Evolutionary conservation across 1,140 invertebrate genomes (phyloP).

Genomic region (Conopomorpha cramerella): DNA sequence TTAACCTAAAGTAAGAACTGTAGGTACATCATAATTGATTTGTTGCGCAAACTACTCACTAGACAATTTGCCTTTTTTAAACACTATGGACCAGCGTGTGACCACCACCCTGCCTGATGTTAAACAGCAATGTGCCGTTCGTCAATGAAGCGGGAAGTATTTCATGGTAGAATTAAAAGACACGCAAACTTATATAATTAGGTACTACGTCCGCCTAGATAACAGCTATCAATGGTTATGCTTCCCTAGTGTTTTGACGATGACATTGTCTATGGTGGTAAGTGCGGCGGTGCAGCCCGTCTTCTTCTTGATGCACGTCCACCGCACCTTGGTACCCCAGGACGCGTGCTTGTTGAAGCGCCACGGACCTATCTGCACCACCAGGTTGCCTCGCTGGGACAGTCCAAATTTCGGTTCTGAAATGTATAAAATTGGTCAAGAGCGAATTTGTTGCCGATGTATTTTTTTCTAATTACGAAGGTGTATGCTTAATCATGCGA

Average conservation of each 20-base stretch:
- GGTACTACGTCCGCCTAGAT: not conserved
- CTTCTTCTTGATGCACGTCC: slow-evolving; percentile 50
- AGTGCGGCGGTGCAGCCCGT: slow-evolving; percentile 37
- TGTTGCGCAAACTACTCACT: not conserved
- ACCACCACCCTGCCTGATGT: no score
- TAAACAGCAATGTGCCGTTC: no score
- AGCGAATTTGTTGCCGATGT: no score
- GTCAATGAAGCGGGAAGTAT: not conserved
- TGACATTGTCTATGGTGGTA: slow-evolving; percentile 41
- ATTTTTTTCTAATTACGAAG: no score
- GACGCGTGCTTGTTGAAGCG: slow-evolving; percentile 44
- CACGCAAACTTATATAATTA: not conserved
- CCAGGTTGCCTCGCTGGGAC: slow-evolving; percentile 42
- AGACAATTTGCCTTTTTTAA: no score
- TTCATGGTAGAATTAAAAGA: not conserved
- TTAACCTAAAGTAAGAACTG: not conserved
- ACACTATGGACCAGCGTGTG: no score
- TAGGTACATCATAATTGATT: not conserved
- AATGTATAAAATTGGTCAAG: no score
- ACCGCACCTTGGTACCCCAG: slow-evolving; percentile 40
- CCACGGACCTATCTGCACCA: slow-evolving; percentile 44
- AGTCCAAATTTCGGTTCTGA: slow-evolving; percentile 41
- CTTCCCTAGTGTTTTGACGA: slow-evolving; percentile 36
- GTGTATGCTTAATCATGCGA: no score
- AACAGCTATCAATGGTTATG: slow-evolving; percentile 31